A percentile compares a stretch with the other conserved stretches of the same genome.
phyloP scores from a whole-genome alignment of 2,797 vertebrate species.

The Gallinago nigripennis region DNA sequence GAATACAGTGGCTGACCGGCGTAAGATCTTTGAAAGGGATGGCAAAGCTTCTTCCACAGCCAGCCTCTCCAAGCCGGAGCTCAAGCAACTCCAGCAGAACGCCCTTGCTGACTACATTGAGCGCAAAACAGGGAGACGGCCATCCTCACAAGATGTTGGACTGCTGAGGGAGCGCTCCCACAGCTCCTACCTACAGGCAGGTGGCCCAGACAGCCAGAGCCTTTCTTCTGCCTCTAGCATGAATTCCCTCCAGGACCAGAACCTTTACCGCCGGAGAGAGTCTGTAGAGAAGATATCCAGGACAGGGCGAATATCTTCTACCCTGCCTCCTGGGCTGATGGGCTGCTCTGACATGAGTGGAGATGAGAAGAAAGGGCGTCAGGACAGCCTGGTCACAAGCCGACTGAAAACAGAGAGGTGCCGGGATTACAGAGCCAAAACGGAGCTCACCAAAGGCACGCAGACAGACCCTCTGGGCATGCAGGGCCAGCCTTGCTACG shows the following conservation, averaged over 20 bases:
- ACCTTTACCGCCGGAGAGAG: constrained; percentile 47
- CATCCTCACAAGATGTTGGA: constrained; percentile 66
- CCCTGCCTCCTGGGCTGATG: constrained; percentile 65
- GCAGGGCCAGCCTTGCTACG: background rate
- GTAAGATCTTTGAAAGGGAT: constrained; percentile 88
- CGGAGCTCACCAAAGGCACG: constrained; percentile 33
- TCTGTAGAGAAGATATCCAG: constrained; percentile 61
- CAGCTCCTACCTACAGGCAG: constrained; percentile 76
- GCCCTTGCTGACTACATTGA: constrained; percentile 89
- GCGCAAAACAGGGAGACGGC: constrained; percentile 84
- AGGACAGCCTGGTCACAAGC: constrained; percentile 33
- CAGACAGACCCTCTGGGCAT: constrained; percentile 18
- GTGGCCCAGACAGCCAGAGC: constrained; percentile 74
- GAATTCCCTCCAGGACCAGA: constrained; percentile 86
- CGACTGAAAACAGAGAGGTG: constrained; percentile 33
- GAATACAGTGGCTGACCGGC: constrained; percentile 86
- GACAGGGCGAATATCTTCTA: constrained; percentile 60
- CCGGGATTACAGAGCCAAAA: constrained; percentile 57
- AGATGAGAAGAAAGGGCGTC: constrained; percentile 22
- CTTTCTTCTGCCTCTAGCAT: constrained; percentile 85
- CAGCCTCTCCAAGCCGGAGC: constrained; percentile 79
- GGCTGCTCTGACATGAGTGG: constrained; percentile 65
- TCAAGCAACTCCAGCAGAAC: constrained; percentile 90
- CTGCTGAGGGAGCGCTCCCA: constrained; percentile 74
- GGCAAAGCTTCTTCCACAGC: constrained; percentile 73